Base-by-base conservation (phyloP, 2,888 invertebrate genomes). In the Eumerus sabulonum region DNA sequence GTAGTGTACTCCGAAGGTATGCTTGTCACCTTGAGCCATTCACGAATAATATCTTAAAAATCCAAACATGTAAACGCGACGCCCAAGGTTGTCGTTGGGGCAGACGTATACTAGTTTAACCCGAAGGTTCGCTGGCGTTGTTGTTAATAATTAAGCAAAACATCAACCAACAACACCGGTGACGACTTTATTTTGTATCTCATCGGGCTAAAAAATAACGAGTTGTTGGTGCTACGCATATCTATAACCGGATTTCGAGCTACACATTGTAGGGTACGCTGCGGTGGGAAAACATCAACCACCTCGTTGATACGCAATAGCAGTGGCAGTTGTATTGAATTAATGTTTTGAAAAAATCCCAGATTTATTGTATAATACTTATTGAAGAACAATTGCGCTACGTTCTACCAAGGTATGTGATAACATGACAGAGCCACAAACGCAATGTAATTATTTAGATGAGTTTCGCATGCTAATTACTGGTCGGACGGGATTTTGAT, bases 361-460 rank as follows among this genome's bases (percentile, higher is more conserved):
- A n/a, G n/a, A n/a, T n/a, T n/a, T n/a, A n/a, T n/a, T n/a, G n/a
- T n/a, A n/a, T n/a, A n/a, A n/a, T 27, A 19, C 57, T 35, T 19
- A 56, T 44, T 59, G 74, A 70, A 68, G 27, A 72, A 77, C 77
- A 72, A 77, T 77, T 72, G 72, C 67, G 72, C 40, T 56, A 40
- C 35, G 54, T 66, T 57, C 47, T 71, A 40, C 9, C n/a, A 5
- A 11, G 3, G 59, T 79, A 67, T 74, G 63, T 48, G 44, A 63
- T 60, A 64, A 74, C 68, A 64, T 68, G 79, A 70, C 79, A 74
- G n/a, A n/a, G 59, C 68, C 68, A 70, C 79, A 54, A 70, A 79
- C 64, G 74, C 68, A 74, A 70, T 64, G 68, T 79, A 74, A 74
- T 79, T 79, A 79, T 79, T 79, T 68, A 53, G 74, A 79, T 74